Evolutionary conservation across 2,113 vertebrate genomes (phyloP).

Genomic region (Aphyosemion australe): DNA sequence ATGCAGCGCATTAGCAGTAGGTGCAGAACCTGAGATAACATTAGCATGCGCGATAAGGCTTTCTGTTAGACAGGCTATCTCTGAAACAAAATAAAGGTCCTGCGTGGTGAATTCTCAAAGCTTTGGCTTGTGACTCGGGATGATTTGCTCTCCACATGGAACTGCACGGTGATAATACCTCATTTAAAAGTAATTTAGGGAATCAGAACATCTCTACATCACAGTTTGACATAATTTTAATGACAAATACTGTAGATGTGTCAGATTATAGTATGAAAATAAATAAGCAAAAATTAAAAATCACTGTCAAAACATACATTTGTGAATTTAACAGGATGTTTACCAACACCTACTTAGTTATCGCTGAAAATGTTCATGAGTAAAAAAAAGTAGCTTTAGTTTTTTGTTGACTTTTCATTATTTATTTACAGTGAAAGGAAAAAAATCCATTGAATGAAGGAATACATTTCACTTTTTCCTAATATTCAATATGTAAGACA

Average conservation of each 20-base stretch:
- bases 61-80: conserved; percentile 61
- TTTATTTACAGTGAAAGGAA: not conserved
- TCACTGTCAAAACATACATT: too few species aligned
- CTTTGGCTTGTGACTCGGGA: conserved; percentile 26
- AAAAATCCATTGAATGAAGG: too few species aligned
- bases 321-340: too few species aligned
- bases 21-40: conserved; percentile 52
- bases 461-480: too few species aligned
- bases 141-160: conserved; percentile 51
- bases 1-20: conserved; percentile 66
- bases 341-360: too few species aligned
- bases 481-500: too few species aligned
- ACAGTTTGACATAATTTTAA: conserved; percentile 39
- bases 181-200: conserved; percentile 52
- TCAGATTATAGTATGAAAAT: not conserved
- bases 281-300: not conserved
- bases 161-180: conserved; percentile 47
- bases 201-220: conserved; percentile 50
- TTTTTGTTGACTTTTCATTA: not conserved
- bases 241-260: conserved; percentile 9
- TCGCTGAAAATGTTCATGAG: not conserved
- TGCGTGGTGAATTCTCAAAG: conserved; percentile 49
- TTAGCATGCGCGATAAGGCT: conserved; percentile 63
- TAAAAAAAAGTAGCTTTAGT: not conserved
- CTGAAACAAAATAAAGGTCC: conserved; percentile 59